phyloP scores from a whole-genome alignment of 2,888 invertebrate species.

The Xylota segnis region DNA sequence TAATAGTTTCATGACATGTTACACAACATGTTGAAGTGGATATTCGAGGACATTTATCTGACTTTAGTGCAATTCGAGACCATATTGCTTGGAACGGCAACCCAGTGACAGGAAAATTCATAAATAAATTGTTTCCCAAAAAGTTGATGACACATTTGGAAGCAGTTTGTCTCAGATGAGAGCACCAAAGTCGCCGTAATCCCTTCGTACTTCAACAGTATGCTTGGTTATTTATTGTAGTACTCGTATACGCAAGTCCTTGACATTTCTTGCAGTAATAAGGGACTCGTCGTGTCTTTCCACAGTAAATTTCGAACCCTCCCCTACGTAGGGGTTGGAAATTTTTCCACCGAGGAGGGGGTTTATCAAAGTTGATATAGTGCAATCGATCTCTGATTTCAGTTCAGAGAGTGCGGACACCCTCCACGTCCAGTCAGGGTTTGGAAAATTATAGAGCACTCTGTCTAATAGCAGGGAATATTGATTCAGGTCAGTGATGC shows the following conservation, averaged over 20 bases:
- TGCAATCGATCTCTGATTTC: slow-evolving; percentile 30
- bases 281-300: slow-evolving; percentile 1
- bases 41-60: slow-evolving; percentile 9
- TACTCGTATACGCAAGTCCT: not conserved
- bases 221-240: slow-evolving; percentile 1
- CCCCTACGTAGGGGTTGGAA: no score
- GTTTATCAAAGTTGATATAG: not conserved
- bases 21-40: not conserved
- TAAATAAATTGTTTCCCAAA: slow-evolving; percentile 21
- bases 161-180: slow-evolving; percentile 11
- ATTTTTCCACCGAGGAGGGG: not conserved
- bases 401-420: slow-evolving; percentile 2
- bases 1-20: not conserved
- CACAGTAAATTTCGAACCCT: not conserved
- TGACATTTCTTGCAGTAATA: not conserved
- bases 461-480: not conserved
- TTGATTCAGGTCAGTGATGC: slow-evolving; percentile 31
- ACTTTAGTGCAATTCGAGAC: not conserved
- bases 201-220: not conserved
- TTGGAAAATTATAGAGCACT: slow-evolving; percentile 1
- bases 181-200: not conserved
- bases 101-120: not conserved
- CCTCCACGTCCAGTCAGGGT: not conserved
- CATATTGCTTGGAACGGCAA: not conserved
- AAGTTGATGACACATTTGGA: slow-evolving; percentile 27